These are phyloP conservation scores for Anorthoa munda DNA, from an alignment of 2,888 invertebrate genomes.

Conservation along the genomic window DNA sequence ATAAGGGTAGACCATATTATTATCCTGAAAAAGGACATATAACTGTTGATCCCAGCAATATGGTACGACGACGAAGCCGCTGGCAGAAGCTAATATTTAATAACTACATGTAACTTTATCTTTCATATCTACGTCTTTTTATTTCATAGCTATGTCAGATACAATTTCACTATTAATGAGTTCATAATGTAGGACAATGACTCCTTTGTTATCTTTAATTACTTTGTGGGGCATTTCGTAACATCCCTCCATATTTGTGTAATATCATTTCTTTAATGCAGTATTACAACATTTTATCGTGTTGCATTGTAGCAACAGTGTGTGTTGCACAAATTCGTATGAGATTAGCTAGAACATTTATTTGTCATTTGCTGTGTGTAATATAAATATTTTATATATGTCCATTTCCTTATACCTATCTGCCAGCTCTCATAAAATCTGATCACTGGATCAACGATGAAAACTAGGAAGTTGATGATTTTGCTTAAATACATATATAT, in stretches of 20 bases:
- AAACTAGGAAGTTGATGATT: too few relatives aligned
- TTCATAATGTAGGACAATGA: slow-evolving; percentile 14
- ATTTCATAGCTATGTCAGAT: slow-evolving; percentile 7
- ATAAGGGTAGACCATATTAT: too few relatives aligned
- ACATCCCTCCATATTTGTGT: slow-evolving; percentile 22
- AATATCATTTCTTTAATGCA: slow-evolving; percentile 11
- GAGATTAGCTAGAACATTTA: slow-evolving; percentile 14
- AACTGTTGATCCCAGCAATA: too few relatives aligned
- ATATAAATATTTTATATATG: neutral
- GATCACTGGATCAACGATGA: neutral
- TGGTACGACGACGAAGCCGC: too few relatives aligned
- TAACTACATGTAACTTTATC: neutral
- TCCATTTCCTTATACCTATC: neutral
- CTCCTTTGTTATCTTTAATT: slow-evolving; percentile 33
- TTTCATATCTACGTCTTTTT: slow-evolving; percentile 1
- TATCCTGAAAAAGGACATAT: too few relatives aligned
- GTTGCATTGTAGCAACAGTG: slow-evolving; percentile 40
- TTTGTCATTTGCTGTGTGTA: neutral
- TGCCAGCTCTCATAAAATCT: neutral
- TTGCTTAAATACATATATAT: too few relatives aligned
- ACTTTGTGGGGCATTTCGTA: slow-evolving; percentile 33
- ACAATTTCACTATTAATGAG: slow-evolving; percentile 21
- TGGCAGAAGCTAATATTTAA: neutral
- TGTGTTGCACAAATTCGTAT: slow-evolving; percentile 13
- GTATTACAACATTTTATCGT: slow-evolving; percentile 28